These are phyloP conservation scores for Heteromurus nitidus DNA, from an alignment of 2,888 invertebrate genomes.

Conservation along the genomic window DNA sequence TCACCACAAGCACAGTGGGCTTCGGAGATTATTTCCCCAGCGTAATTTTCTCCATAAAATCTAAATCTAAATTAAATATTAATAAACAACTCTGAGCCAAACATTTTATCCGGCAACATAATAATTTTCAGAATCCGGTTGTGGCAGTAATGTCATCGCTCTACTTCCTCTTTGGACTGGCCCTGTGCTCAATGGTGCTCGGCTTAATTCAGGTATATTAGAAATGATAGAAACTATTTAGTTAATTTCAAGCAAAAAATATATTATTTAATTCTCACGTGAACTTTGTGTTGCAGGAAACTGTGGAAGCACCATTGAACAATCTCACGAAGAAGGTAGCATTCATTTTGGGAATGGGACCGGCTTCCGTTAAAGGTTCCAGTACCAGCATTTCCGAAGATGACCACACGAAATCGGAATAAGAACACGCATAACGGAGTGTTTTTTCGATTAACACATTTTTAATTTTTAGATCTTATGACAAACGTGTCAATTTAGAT, in stretches of 20 bases:
- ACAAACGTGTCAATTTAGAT: too few species aligned
- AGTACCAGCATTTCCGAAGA: too few species aligned
- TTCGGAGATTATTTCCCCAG: slow-evolving; percentile 94
- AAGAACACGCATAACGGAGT: too few species aligned
- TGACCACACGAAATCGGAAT: slow-evolving; percentile 62
- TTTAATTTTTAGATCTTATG: too few species aligned
- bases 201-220: slow-evolving; percentile 89
- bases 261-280: too few species aligned
- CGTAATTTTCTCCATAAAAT: slow-evolving; percentile 74
- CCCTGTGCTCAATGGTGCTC: slow-evolving; percentile 97
- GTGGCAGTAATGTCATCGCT: slow-evolving; percentile 94
- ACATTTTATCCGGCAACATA: slow-evolving; percentile 9
- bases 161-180: slow-evolving; percentile 94
- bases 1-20: slow-evolving; percentile 98
- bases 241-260: not conserved
- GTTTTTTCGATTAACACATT: too few species aligned
- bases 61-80: too few species aligned
- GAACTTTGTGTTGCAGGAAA: too few species aligned
- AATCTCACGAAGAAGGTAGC: slow-evolving; percentile 62
- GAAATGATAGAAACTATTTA: not conserved
- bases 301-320: slow-evolving; percentile 64
- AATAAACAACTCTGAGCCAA: not conserved
- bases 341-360: slow-evolving; percentile 63
- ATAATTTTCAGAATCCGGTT: slow-evolving; percentile 82
- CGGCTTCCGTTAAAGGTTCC: slow-evolving; percentile 30